phyloP scores from a whole-genome alignment of 1,140 invertebrate genomes.

The Zophobas morio region DNA sequence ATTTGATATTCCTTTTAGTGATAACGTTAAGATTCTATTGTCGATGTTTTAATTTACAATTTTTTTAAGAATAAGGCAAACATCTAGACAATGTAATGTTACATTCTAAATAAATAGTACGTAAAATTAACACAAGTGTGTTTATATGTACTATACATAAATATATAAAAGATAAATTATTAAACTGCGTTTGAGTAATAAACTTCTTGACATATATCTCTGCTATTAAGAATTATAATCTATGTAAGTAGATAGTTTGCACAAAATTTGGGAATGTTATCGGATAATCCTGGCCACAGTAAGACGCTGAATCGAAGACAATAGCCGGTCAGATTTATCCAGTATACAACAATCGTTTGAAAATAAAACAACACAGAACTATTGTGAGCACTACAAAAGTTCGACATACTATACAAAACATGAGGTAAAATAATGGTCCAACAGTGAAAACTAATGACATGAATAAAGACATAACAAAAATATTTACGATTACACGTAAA shows the following conservation, averaged over 20 bases:
- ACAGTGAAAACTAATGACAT: constrained; percentile 39
- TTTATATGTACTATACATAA: constrained; percentile 26
- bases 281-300: constrained; percentile 38
- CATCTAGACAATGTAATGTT: constrained; percentile 43
- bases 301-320: constrained; percentile 41
- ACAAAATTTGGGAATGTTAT: constrained; percentile 48
- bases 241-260: constrained; percentile 41
- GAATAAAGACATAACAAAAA: constrained; percentile 43
- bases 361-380: constrained; percentile 45
- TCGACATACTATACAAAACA: constrained; percentile 44
- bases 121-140: constrained; percentile 46
- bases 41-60: constrained; percentile 53
- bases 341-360: constrained; percentile 39
- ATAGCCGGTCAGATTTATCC: constrained; percentile 19
- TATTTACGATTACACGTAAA: constrained; percentile 49
- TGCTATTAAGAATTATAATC: constrained; percentile 29
- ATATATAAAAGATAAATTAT: constrained; percentile 46
- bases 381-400: constrained; percentile 48
- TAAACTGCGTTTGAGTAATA: constrained; percentile 36
- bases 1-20: constrained; percentile 42
- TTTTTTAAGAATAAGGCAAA: constrained; percentile 48
- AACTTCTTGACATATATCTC: constrained; percentile 42
- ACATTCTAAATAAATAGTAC: constrained; percentile 45
- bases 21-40: constrained; percentile 52
- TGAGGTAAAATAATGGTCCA: constrained; percentile 55